phyloP scores from a whole-genome alignment of 2,888 invertebrate species.

The Tenthredo amoena region DNA sequence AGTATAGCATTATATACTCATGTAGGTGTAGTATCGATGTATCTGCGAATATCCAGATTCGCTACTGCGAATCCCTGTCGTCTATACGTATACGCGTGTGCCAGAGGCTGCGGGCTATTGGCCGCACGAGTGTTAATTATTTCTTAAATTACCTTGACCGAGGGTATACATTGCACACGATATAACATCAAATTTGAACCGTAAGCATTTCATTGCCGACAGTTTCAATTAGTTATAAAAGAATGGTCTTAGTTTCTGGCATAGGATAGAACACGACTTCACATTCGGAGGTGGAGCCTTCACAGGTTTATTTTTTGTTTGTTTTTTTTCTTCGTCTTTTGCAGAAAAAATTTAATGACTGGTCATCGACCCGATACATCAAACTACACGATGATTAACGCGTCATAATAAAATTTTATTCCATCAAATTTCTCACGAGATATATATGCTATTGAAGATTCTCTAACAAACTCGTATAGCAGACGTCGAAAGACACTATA shows the following conservation, averaged over 20 bases:
- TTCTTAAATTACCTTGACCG: not conserved
- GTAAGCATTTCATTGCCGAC: not conserved
- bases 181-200: not conserved
- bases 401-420: not conserved
- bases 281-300: not conserved
- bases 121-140: not conserved
- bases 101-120: not conserved
- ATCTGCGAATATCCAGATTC: not conserved
- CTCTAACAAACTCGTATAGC: not conserved
- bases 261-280: not conserved
- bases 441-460: not conserved
- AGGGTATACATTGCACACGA: not conserved
- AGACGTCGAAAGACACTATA: not conserved
- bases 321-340: not conserved
- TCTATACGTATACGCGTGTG: not conserved
- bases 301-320: not conserved
- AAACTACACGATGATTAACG: not conserved
- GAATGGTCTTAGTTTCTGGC: not conserved
- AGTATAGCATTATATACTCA: not conserved
- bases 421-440: not conserved
- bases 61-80: not conserved
- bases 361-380: not conserved
- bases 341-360: not conserved
- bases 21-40: not conserved
- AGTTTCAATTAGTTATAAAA: slow-evolving; percentile 11